A percentile compares a stretch with the other conserved stretches of the same genome.
These are phyloP conservation scores for Acrobasis consociella DNA, from an alignment of 2,888 invertebrate species.

Conservation along the genomic window DNA sequence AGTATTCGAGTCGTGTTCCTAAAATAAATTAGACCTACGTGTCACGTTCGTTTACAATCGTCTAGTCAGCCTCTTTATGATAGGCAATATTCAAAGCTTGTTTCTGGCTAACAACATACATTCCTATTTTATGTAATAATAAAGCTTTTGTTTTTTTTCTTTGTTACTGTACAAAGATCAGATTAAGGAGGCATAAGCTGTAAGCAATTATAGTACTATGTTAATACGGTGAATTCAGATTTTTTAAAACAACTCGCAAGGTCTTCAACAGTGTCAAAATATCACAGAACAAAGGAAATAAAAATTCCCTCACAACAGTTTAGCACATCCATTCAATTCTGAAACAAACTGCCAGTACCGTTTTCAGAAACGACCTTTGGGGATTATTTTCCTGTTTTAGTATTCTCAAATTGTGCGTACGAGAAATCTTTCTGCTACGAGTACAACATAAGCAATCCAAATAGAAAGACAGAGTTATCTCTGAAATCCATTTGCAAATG, in stretches of 20 bases:
- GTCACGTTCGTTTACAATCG: constrained; percentile 12
- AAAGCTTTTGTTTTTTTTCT: too few species aligned
- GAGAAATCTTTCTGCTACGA: background rate
- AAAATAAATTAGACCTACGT: constrained; percentile 19
- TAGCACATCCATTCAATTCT: constrained; percentile 11
- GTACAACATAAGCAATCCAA: constrained; percentile 8
- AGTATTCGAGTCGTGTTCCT: constrained; percentile 11
- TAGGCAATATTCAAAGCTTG: background rate
- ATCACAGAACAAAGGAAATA: background rate
- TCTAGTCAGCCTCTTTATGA: constrained; percentile 15
- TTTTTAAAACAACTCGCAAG: too few species aligned
- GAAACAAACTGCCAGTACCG: constrained; percentile 12
- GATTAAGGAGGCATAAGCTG: too few species aligned
- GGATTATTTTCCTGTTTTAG: constrained; percentile 18
- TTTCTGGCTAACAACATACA: background rate
- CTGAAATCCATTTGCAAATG: constrained; percentile 4
- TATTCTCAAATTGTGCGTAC: constrained; percentile 13
- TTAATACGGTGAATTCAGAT: too few species aligned
- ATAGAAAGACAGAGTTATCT: background rate
- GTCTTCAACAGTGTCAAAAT: too few species aligned
- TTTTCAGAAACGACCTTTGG: constrained; percentile 5
- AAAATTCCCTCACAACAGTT: background rate
- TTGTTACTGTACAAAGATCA: too few species aligned
- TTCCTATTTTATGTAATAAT: background rate
- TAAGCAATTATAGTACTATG: too few species aligned